These are phyloP conservation scores for Stegophylla sp. DNA, from an alignment of 2,888 invertebrate species.

Conservation along the genomic window DNA sequence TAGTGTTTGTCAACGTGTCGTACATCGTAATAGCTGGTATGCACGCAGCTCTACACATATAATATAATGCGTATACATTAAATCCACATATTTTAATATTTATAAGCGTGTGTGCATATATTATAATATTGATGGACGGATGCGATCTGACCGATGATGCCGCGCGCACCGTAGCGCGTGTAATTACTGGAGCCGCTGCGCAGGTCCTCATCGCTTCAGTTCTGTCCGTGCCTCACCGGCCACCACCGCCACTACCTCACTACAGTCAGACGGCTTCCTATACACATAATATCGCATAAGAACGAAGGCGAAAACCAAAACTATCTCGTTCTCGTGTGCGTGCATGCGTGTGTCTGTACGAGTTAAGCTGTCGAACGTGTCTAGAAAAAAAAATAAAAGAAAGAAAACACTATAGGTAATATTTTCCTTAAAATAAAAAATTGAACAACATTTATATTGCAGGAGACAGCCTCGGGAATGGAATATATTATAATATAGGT, in stretches of 20 bases:
- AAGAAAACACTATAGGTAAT: background rate
- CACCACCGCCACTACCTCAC: background rate
- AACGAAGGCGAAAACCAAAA: conserved; percentile 50
- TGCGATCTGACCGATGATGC: conserved; percentile 46
- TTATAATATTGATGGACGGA: conserved; percentile 55
- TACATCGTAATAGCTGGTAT: background rate
- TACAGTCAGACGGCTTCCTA: background rate
- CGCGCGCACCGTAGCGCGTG: conserved; percentile 17
- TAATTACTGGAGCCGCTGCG: conserved; percentile 45
- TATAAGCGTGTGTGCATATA: conserved; percentile 19
- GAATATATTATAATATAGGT: conserved; percentile 26
- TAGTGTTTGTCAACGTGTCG: background rate
- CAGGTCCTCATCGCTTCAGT: conserved; percentile 21
- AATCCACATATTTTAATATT: background rate
- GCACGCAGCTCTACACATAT: conserved; percentile 1
- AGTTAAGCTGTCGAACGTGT: conserved; percentile 42
- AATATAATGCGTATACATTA: background rate
- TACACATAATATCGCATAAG: conserved; percentile 5
- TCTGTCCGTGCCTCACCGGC: background rate
- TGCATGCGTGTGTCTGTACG: background rate
- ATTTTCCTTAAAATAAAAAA: conserved; percentile 39
- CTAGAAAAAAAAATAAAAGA: background rate
- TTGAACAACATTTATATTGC: conserved; percentile 11
- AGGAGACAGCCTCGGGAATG: conserved; percentile 29
- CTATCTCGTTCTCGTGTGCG: background rate